Evolutionary conservation across 2,113 vertebrate species (phyloP).

Genomic region (Corynorhinus townsendii): DNA sequence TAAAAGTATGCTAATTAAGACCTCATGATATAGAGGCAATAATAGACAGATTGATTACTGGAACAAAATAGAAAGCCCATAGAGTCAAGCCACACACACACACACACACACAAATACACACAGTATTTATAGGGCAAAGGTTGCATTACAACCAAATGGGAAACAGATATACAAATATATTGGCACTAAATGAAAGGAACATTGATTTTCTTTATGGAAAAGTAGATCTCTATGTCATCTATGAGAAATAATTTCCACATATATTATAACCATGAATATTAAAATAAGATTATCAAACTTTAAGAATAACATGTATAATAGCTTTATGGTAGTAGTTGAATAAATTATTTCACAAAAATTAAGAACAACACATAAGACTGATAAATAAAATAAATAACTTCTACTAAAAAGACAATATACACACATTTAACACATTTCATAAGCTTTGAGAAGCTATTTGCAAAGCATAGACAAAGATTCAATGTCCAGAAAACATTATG

Average conservation of each 20-base stretch:
- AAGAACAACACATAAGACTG: not conserved
- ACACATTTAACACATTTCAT: not conserved
- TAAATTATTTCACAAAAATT: not conserved
- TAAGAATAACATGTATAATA: not conserved
- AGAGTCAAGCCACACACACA: not conserved
- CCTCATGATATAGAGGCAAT: not conserved
- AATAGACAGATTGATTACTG: not conserved
- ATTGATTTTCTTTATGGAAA: conserved; percentile 7
- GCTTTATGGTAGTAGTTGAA: not conserved
- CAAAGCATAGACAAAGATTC: not conserved
- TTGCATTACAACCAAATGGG: not conserved
- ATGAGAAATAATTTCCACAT: not conserved
- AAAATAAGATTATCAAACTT: not conserved
- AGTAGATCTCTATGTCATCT: not conserved
- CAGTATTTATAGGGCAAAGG: not conserved
- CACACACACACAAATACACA: not conserved
- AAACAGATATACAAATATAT: not conserved
- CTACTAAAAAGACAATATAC: not conserved
- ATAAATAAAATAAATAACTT: not conserved
- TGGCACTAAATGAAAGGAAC: not conserved
- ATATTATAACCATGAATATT: not conserved
- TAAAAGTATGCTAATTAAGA: not conserved
- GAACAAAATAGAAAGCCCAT: not conserved
- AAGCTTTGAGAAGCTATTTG: not conserved
- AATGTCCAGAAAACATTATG: not conserved